Conservation (phyloP, 2,797 vertebrate species). For the Sebastolobus alascanus region DNA sequence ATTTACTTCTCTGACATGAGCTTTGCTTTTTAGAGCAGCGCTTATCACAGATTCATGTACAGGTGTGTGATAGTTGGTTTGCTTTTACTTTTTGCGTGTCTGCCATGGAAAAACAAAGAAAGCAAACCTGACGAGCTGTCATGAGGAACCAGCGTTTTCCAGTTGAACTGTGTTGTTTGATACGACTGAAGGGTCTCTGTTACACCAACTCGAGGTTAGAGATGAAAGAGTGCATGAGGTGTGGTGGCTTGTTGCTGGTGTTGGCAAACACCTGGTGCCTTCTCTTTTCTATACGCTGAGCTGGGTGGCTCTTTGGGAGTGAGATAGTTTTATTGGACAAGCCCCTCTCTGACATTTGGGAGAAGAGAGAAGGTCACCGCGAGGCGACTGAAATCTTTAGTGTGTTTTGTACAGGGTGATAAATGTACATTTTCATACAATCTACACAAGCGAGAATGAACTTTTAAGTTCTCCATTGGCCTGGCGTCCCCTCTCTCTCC, state of each 20-base stretch:
- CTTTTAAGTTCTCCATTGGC: constrained; percentile 64
- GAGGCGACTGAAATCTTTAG: constrained; percentile 64
- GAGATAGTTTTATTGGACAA: constrained; percentile 47
- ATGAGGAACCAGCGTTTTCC: constrained; percentile 62
- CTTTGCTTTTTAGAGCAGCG: constrained; percentile 64
- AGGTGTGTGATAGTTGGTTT: constrained; percentile 75
- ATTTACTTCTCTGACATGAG: constrained; percentile 58
- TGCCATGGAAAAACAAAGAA: constrained; percentile 65
- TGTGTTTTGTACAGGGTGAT: constrained; percentile 73
- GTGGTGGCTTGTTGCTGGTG: constrained; percentile 75
- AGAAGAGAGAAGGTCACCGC: constrained; percentile 56
- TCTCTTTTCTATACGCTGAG: constrained; percentile 62
- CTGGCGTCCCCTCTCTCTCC: constrained; percentile 53
- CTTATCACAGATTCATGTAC: constrained; percentile 72
- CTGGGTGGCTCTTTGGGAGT: constrained; percentile 49
- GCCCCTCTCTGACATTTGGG: constrained; percentile 42
- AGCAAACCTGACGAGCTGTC: constrained; percentile 62
- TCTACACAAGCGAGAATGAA: constrained; percentile 53
- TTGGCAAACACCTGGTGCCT: constrained; percentile 68
- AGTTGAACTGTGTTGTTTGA: constrained; percentile 71
- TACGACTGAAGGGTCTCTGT: constrained; percentile 58
- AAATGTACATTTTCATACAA: constrained; percentile 68
- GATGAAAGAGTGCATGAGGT: constrained; percentile 76
- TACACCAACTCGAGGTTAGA: constrained; percentile 65
- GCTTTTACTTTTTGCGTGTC: constrained; percentile 71